phyloP scores from a whole-genome alignment of 2,797 vertebrate species.

The Carapus acus region DNA sequence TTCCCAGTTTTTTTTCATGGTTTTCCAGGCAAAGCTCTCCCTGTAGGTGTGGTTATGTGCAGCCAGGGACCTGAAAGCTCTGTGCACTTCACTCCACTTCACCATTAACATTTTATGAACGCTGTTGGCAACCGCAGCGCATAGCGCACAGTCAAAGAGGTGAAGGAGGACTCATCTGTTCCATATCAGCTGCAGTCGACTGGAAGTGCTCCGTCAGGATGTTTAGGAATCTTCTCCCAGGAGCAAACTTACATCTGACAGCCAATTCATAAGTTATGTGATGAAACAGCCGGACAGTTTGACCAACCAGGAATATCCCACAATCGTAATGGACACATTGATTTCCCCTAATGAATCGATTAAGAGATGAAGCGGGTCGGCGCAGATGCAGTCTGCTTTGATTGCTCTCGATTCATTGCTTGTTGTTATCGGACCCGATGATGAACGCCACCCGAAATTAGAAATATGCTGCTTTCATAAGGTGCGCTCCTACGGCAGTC shows the following conservation, averaged over 20 bases:
- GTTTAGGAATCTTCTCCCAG: conserved; percentile 26
- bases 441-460: background rate
- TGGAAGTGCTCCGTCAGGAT: conserved; percentile 41
- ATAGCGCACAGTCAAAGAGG: conserved; percentile 26
- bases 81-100: conserved; percentile 23
- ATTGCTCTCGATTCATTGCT: conserved; percentile 10
- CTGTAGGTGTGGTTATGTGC: background rate
- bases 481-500: background rate
- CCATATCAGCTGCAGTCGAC: conserved; percentile 31
- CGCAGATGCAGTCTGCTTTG: conserved; percentile 4
- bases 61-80: conserved; percentile 9
- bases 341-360: conserved; percentile 27
- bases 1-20: too few species aligned
- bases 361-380: conserved; percentile 15
- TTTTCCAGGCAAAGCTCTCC: background rate
- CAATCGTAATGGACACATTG: conserved; percentile 12
- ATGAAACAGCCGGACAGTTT: conserved; percentile 30
- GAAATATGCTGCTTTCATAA: conserved; percentile 1
- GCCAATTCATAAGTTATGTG: conserved; percentile 38
- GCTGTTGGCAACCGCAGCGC: conserved; percentile 26
- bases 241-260: conserved; percentile 33
- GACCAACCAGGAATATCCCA: conserved; percentile 23
- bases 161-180: conserved; percentile 31
- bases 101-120: conserved; percentile 51
- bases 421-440: background rate